These are phyloP conservation scores for Sorex fumeus DNA, from an alignment of 2,113 vertebrate genomes.

Conservation along the genomic window DNA sequence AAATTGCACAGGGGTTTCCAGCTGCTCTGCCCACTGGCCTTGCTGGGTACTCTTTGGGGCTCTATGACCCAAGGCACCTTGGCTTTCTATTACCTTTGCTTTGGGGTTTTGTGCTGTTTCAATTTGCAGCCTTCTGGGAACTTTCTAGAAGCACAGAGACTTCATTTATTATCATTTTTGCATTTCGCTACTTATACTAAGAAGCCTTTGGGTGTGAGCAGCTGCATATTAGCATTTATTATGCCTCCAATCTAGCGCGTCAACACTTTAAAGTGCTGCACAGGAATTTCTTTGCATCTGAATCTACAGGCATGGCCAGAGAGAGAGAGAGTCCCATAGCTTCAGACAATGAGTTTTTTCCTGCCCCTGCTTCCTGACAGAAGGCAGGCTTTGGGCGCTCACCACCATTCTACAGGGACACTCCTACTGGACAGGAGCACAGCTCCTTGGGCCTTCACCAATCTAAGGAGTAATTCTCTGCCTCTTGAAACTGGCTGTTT, in stretches of 20 bases:
- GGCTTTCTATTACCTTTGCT: slow-evolving; percentile 48
- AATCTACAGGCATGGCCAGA: slow-evolving; percentile 27
- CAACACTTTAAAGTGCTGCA: slow-evolving; percentile 59
- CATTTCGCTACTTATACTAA: slow-evolving; percentile 66
- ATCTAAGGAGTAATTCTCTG: not conserved
- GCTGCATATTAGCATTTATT: slow-evolving; percentile 74
- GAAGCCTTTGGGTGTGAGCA: slow-evolving; percentile 67
- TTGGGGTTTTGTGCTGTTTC: slow-evolving; percentile 58
- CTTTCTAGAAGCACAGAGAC: slow-evolving; percentile 27
- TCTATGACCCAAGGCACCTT: slow-evolving; percentile 46
- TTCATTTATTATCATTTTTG: slow-evolving; percentile 67
- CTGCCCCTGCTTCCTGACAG: not conserved
- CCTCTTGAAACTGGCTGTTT: slow-evolving; percentile 40
- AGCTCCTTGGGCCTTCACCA: slow-evolving; percentile 10
- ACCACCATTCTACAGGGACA: not conserved
- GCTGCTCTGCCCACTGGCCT: not conserved
- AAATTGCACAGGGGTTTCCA: not conserved
- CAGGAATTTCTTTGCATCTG: not conserved
- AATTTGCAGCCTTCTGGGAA: slow-evolving; percentile 57
- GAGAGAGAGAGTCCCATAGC: not conserved
- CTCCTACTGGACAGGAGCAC: not conserved
- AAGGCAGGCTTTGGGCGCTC: not conserved
- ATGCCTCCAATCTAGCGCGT: not conserved
- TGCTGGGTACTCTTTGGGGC: not conserved
- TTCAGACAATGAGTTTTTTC: slow-evolving; percentile 6